Conservation (phyloP, 2,797 vertebrate genomes). For the Tinamus major region DNA sequence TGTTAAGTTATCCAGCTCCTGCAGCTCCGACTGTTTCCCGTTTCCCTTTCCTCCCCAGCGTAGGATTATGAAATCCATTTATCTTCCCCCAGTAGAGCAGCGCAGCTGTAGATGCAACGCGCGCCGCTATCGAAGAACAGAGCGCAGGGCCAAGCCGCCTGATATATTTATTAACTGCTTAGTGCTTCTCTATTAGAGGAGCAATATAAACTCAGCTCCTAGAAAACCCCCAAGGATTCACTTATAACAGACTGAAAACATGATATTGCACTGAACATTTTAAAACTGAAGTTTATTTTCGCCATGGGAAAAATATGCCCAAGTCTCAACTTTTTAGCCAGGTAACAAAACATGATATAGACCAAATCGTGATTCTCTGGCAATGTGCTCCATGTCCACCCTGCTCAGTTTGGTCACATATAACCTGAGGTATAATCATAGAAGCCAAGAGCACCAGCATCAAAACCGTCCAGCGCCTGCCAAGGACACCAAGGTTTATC, state of each 20-base stretch:
- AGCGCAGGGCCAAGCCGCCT: slow-evolving; percentile 23
- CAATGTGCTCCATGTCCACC: background rate
- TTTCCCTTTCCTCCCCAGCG: slow-evolving; percentile 24
- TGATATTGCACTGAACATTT: background rate
- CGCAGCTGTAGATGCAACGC: background rate
- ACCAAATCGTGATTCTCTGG: background rate
- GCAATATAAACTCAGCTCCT: slow-evolving; percentile 14
- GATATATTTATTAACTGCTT: slow-evolving; percentile 44
- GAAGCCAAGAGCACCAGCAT: background rate
- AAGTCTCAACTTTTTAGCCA: background rate
- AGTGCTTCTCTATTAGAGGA: slow-evolving; percentile 9
- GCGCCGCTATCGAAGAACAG: slow-evolving; percentile 41
- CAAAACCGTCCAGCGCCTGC: background rate
- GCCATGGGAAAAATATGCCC: background rate
- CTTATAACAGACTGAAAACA: background rate
- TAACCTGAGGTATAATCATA: background rate
- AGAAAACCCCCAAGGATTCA: background rate
- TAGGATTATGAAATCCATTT: slow-evolving; percentile 74
- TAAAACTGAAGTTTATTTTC: slow-evolving; percentile 36
- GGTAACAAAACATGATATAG: background rate
- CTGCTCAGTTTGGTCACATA: background rate
- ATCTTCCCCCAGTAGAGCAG: slow-evolving; percentile 52
- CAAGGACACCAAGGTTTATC: background rate
- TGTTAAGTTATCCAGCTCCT: slow-evolving; percentile 44
- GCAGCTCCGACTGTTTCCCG: slow-evolving; percentile 37